phyloP scores from a whole-genome alignment of 2,888 invertebrate species.

The Eugnorisma glareosa region DNA sequence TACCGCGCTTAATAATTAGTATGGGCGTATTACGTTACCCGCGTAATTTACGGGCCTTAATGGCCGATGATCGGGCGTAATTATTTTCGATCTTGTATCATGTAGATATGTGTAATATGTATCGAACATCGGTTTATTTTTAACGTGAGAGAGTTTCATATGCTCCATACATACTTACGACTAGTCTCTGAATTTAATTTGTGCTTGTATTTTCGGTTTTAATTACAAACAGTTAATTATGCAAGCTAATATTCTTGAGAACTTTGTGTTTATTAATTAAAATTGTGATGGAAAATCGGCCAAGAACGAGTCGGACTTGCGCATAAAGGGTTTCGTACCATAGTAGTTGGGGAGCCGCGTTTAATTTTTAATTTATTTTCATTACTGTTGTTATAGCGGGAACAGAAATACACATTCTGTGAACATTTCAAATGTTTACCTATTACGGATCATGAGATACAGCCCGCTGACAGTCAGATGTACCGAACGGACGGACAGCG shows the following conservation, averaged over 20 bases:
- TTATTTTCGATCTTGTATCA: slow-evolving; percentile 77
- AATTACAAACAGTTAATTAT: slow-evolving; percentile 59
- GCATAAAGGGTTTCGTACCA: background rate
- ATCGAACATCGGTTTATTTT: slow-evolving; percentile 66
- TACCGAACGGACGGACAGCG: too few species aligned
- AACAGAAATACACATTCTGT: too few species aligned
- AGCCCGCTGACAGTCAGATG: too few species aligned
- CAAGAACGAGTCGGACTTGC: too few species aligned
- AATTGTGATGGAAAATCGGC: slow-evolving; percentile 34
- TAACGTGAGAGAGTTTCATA: slow-evolving; percentile 59
- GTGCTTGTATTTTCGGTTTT: slow-evolving; percentile 52
- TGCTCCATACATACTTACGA: slow-evolving; percentile 39
- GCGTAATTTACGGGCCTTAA: slow-evolving; percentile 81
- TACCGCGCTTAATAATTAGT: slow-evolving; percentile 75
- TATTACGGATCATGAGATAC: too few species aligned
- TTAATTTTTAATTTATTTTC: too few species aligned
- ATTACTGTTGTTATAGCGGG: too few species aligned
- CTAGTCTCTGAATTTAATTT: slow-evolving; percentile 53
- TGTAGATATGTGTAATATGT: slow-evolving; percentile 70
- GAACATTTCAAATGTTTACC: too few species aligned
- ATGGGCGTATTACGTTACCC: slow-evolving; percentile 78
- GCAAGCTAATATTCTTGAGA: slow-evolving; percentile 59
- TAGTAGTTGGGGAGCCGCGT: too few species aligned
- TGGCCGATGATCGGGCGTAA: slow-evolving; percentile 80
- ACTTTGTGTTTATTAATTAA: slow-evolving; percentile 24